Base-by-base conservation (phyloP, 2,797 vertebrate species). In the Remorina albescens region DNA sequence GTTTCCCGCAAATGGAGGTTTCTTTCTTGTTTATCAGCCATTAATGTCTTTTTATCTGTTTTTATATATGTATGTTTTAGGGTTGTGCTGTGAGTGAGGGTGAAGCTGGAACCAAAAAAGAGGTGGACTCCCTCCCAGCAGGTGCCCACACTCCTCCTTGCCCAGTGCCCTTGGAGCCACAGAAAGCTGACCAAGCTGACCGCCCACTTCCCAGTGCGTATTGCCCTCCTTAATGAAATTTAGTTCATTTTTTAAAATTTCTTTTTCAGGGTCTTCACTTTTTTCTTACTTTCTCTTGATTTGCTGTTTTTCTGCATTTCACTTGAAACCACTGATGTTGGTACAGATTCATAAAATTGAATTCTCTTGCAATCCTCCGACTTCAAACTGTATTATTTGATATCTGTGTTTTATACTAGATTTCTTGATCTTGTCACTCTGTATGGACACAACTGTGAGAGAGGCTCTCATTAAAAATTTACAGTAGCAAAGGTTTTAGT, bases 201-300 rank as follows among this genome's bases (percentile, higher is more conserved):
- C 64, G 42, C 30, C 82, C 90, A 53, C 88, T 88, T 81, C 93
- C 95, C 94, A 96, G 97, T 98, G 94, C 94, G 93, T 93, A 59
- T 18, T 23, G 0, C 10, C 4, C 46, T 16, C 18, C 25, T 13
- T 30, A 21, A 53, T 23, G 39, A 26, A 62, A 12, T 71, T n/a
- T n/a, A n/a, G 23, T 42, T 49, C 0, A 59, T 42, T 26, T 41
- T 4, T 50, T 23, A 36, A 56, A 9, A 2, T n/a, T 18, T 18
- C 2, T 0, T 60, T 18, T 8, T 25, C 16, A 2, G 42, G 1
- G 1, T 46, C 23, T 57, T 34, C 1, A 28, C 6, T 9, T 23
- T 57, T 34, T 3, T 8, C 6, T 7, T 19, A 18, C 10, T 41
- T 32, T 47, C 13, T 19, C 25, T 21, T 39, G 55, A 23, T 32